Evolutionary conservation across 2,888 invertebrate genomes (phyloP), one percentile per base, ranked within the genome.

Genomic region (Urechis unicinctus): DNA sequence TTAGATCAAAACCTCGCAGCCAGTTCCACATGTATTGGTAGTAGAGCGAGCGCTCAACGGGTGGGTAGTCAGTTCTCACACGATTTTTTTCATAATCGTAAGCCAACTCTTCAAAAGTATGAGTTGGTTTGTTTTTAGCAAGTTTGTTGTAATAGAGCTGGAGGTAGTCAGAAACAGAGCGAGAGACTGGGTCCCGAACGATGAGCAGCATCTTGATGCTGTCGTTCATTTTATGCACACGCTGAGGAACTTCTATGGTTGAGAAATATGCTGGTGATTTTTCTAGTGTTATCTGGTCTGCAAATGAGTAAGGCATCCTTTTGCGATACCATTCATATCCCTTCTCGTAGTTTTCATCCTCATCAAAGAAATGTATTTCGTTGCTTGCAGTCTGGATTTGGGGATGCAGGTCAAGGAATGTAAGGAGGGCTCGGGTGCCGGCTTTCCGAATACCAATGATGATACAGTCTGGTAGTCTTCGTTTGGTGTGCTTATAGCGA

Each of bases 251-350:
- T 84, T 91, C 88, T n/a, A 90, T 88, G 55, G 92, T 92, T 47
- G 95, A 91, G 80, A 97, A 96, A 80, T 97, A 97, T 71, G 92
- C 92, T 3, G 97, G 97, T 68, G 92, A 95, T 80, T 97, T 97
- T 79, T 97, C 97, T 68, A 95, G 89, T 56, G 93, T 93, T 66
- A 95, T 88, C 79, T 95, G 93, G 45, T 90, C 89, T 62, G 86
- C 85, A 78, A 88, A 89, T 1, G 93, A 91, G 70, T 88, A 87
- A 17, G 95, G 95, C 94, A 95, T 95, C 77, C 91, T 89, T 46
- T 70, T 66, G 25, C 69, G 60, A 58, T 97, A 97, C 96, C 96
- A 97, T 60, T 95, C 93, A 58, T 93, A 81, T 0, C 97, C 97
- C 62, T 86, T 84, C 53, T 86, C 85, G 78, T 94, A 97, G 77